phyloP scores from a whole-genome alignment of 2,888 invertebrate genomes.

The Pollenia amentaria region DNA sequence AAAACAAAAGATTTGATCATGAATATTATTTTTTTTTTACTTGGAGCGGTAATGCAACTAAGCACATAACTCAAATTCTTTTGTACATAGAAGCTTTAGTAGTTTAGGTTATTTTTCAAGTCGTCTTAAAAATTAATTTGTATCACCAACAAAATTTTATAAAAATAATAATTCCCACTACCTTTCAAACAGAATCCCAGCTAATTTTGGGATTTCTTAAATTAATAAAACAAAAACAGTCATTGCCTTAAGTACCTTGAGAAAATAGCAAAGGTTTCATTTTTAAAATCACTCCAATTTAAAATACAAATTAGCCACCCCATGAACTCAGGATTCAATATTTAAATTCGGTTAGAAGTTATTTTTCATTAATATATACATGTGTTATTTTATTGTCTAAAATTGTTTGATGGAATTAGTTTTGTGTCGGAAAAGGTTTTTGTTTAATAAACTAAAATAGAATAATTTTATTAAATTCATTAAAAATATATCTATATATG shows the following conservation, averaged over 20 bases:
- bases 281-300: neutral
- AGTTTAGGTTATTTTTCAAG: conserved; percentile 67
- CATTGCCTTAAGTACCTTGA: conserved; percentile 45
- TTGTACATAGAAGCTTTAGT: conserved; percentile 70
- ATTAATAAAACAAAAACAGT: conserved; percentile 8
- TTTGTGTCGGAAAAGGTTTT: no score
- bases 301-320: neutral
- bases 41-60: neutral
- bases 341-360: neutral
- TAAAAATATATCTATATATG: no score
- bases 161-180: neutral
- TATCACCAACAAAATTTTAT: conserved; percentile 5
- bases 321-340: conserved; percentile 31
- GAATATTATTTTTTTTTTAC: neutral
- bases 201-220: conserved; percentile 22
- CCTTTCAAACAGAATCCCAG: neutral
- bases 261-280: conserved; percentile 53
- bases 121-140: conserved; percentile 10
- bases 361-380: neutral
- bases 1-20: conserved; percentile 35
- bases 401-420: no score
- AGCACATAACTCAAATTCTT: conserved; percentile 33
- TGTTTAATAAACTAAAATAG: no score
- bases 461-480: no score
- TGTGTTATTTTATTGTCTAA: no score